These are phyloP conservation scores for Achroia grisella DNA, from an alignment of 1,140 invertebrate genomes.

Conservation along the genomic window DNA sequence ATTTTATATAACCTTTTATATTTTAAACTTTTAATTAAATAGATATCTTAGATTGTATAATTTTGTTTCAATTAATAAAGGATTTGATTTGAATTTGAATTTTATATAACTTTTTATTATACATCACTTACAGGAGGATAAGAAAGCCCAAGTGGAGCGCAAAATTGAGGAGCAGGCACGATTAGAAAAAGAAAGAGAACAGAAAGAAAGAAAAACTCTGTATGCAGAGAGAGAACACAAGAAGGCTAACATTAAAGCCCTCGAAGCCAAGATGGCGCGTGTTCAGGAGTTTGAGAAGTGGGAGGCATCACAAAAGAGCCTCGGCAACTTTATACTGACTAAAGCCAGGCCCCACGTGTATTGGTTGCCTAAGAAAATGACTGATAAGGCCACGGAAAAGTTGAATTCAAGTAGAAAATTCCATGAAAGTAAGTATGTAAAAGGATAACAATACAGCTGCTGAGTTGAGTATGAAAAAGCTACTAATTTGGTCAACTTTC, in stretches of 20 bases:
- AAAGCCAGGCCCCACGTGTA: constrained; percentile 90
- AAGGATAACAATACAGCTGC: background rate
- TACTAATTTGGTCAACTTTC: background rate
- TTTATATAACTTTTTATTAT: no score
- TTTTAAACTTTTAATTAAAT: no score
- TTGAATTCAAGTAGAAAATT: constrained; percentile 65
- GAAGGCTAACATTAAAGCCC: constrained; percentile 88
- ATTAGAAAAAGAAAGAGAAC: constrained; percentile 89
- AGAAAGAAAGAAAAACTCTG: constrained; percentile 88
- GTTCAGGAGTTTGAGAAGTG: constrained; percentile 92
- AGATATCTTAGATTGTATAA: no score
- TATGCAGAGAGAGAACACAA: constrained; percentile 90
- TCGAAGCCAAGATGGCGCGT: constrained; percentile 93
- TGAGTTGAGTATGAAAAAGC: background rate
- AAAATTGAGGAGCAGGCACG: constrained; percentile 94
- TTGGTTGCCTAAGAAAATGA: constrained; percentile 86
- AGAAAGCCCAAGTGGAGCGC: constrained; percentile 89
- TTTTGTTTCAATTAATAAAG: no score
- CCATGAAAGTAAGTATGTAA: constrained; percentile 70
- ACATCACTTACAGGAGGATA: constrained; percentile 48
- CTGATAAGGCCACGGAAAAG: constrained; percentile 68
- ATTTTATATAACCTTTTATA: no score
- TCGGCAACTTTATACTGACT: constrained; percentile 91
- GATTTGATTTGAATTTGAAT: no score
- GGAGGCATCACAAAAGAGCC: constrained; percentile 85